Conservation (phyloP, 2,113 vertebrate genomes). For the Oenanthe melanoleuca region DNA sequence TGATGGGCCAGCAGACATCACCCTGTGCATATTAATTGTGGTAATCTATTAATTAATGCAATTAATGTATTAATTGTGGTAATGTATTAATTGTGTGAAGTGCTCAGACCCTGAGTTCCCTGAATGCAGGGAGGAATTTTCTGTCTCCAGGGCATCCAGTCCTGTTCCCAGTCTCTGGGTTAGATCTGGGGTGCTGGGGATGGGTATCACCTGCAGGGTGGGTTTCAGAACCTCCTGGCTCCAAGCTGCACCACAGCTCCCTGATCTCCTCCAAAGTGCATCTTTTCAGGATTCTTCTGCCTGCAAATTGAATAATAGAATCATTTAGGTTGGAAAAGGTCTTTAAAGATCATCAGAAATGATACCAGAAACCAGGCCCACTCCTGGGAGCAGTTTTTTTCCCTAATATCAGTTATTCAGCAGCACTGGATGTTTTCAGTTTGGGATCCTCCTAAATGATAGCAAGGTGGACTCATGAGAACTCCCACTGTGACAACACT, state of each 20-base stretch:
- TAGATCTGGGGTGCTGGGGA: neutral
- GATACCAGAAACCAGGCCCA: neutral
- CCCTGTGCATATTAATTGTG: neutral
- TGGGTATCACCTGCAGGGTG: neutral
- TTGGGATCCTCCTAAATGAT: neutral
- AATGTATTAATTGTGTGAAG: neutral
- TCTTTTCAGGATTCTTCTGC: neutral
- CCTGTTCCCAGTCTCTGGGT: neutral
- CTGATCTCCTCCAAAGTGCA: neutral
- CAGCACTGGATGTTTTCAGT: neutral
- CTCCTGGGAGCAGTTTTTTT: accelerated
- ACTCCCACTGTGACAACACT: neutral
- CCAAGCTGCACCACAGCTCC: neutral
- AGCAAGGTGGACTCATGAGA: neutral
- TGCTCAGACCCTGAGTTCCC: neutral
- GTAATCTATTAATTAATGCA: neutral
- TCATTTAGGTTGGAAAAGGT: neutral
- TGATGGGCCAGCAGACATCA: neutral
- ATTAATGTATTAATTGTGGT: neutral
- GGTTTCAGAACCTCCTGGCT: neutral
- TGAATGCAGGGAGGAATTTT: neutral
- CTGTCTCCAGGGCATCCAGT: no score
- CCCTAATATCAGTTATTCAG: neutral
- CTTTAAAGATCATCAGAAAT: neutral
- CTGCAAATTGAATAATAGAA: neutral